These are phyloP conservation scores for Threskiornis aethiopicus DNA, from an alignment of 2,797 vertebrate species.

Conservation along the genomic window DNA sequence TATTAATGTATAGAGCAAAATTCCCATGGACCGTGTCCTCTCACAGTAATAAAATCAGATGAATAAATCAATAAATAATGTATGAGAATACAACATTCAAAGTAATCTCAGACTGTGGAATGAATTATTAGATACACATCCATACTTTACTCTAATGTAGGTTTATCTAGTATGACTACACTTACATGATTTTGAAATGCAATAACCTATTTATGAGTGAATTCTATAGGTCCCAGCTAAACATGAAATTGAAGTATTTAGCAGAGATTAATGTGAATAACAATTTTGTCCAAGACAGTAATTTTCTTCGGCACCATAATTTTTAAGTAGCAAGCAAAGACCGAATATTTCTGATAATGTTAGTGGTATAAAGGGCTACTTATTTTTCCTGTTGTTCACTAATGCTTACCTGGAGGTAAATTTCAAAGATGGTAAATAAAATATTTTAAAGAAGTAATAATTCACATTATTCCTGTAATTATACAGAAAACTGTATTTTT, in stretches of 20 bases:
- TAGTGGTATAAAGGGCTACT: background rate
- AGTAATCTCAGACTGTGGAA: background rate
- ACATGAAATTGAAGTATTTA: background rate
- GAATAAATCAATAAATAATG: background rate
- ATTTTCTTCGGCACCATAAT: background rate
- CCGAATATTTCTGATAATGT: background rate
- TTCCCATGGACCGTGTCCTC: background rate
- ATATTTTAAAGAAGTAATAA: background rate
- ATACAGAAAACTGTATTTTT: background rate
- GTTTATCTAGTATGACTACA: background rate
- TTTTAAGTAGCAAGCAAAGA: background rate
- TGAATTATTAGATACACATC: background rate
- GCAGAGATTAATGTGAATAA: background rate
- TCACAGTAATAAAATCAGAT: background rate
- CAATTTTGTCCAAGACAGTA: background rate
- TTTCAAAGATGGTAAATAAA: background rate
- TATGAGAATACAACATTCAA: background rate
- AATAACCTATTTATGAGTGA: background rate
- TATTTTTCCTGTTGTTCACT: background rate
- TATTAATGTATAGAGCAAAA: background rate
- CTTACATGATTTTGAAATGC: background rate
- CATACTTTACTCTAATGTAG: background rate
- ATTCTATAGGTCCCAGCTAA: background rate
- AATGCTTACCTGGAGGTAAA: background rate
- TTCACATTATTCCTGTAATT: background rate